Percentiles rank a stretch among this genome's conserved stretches.
Conservation (phyloP, 2,113 vertebrate species). For the Myiozetetes cayanensis region DNA sequence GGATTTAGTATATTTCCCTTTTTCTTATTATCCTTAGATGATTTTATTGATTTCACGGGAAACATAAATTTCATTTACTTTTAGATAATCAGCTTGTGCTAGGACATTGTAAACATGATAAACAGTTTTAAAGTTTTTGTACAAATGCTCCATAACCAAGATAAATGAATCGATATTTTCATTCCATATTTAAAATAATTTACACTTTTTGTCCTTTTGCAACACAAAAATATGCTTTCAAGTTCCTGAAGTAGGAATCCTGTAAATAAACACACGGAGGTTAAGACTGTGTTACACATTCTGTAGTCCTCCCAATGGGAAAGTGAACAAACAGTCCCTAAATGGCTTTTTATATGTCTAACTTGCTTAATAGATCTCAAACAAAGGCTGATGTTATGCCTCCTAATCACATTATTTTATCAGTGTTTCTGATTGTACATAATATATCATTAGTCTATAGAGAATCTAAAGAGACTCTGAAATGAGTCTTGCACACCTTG, state of each 20-base stretch:
- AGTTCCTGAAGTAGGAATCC: neutral
- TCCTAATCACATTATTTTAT: neutral
- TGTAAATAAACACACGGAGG: neutral
- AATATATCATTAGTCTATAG: neutral
- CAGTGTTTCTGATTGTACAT: neutral
- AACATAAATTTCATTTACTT: constrained; percentile 6
- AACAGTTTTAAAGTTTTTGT: neutral
- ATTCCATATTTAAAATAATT: neutral
- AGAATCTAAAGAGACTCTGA: neutral
- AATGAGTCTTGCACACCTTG: neutral
- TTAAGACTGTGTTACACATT: neutral
- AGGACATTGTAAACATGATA: neutral
- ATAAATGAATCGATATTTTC: neutral
- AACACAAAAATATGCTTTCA: neutral
- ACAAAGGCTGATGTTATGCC: neutral
- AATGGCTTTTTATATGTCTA: neutral
- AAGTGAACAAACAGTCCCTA: neutral
- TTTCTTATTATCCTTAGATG: neutral
- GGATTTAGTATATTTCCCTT: neutral
- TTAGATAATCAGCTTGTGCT: neutral
- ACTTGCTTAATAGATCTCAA: neutral
- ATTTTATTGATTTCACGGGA: neutral
- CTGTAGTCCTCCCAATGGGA: neutral
- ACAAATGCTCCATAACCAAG: neutral
- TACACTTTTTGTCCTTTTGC: neutral